phyloP scores from a whole-genome alignment of 2,797 vertebrate species.

The Micropoecilia bifurca region DNA sequence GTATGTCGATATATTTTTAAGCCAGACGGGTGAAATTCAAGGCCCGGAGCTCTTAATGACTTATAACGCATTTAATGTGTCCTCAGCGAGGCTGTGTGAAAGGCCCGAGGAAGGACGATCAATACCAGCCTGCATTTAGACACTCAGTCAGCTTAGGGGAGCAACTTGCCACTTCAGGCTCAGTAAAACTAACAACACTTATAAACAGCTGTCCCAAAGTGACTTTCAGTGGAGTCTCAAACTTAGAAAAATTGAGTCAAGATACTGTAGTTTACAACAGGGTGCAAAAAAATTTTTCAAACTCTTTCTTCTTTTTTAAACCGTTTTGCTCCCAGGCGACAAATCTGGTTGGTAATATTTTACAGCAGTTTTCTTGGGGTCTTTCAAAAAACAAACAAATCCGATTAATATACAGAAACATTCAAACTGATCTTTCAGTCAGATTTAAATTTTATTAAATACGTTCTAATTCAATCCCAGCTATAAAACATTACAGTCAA shows the following conservation, averaged over 20 bases:
- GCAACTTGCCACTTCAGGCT: conserved; percentile 53
- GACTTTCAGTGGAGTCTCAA: conserved; percentile 42
- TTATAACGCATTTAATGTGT: conserved; percentile 79
- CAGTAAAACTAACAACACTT: conserved; percentile 55
- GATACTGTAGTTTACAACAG: neutral
- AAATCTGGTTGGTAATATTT: neutral
- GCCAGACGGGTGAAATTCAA: conserved; percentile 71
- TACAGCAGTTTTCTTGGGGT: neutral
- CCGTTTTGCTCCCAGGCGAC: neutral
- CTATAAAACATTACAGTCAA: neutral
- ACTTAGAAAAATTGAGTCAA: conserved; percentile 22
- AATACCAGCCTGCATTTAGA: conserved; percentile 72
- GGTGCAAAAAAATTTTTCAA: neutral
- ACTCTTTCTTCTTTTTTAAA: neutral
- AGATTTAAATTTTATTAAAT: neutral
- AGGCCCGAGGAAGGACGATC: conserved; percentile 73
- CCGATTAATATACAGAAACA: neutral
- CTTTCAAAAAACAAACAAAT: neutral
- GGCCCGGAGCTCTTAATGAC: conserved; percentile 72
- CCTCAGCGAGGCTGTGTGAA: conserved; percentile 70
- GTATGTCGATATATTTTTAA: conserved; percentile 68
- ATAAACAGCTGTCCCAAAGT: conserved; percentile 52
- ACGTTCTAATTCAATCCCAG: neutral
- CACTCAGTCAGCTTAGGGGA: conserved; percentile 66
- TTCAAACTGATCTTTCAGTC: neutral